Evolutionary conservation across 2,113 vertebrate species (phyloP).

Genomic region (Dasyurus viverrinus): DNA sequence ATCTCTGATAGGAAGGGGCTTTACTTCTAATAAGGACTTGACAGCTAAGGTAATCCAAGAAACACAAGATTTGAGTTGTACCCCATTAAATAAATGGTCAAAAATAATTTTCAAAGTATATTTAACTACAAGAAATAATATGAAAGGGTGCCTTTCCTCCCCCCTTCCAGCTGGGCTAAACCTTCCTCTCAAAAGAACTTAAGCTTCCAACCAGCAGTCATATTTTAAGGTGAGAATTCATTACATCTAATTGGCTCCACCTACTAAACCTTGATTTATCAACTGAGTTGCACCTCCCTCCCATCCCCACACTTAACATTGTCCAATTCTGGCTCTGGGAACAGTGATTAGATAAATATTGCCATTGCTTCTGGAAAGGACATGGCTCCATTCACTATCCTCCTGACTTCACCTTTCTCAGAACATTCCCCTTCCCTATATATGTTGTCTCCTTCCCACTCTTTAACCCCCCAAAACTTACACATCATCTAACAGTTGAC

Average conservation of each 20-base stretch:
- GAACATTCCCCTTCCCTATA: not conserved
- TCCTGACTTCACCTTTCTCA: not conserved
- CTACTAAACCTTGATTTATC: not conserved
- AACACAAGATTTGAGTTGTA: not conserved
- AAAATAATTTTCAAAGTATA: not conserved
- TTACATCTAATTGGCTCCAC: not conserved
- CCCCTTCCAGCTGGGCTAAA: not conserved
- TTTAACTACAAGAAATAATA: not conserved
- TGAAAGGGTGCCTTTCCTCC: not conserved
- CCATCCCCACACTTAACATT: not conserved
- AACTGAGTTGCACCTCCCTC: not conserved
- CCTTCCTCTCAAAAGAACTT: not conserved
- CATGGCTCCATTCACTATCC: not conserved
- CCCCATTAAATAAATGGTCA: not conserved
- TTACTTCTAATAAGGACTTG: not conserved
- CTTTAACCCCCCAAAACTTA: not conserved
- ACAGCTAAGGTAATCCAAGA: not conserved
- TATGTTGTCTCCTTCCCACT: not conserved
- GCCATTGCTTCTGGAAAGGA: not conserved
- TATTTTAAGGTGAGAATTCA: not conserved
- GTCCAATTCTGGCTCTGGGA: not conserved
- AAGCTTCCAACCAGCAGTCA: not conserved
- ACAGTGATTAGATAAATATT: not conserved
- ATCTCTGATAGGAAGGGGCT: not conserved
- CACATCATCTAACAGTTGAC: not conserved